Evolutionary conservation across 2,888 invertebrate genomes (phyloP).

Genomic region (Glyphotaelius pellucidus): DNA sequence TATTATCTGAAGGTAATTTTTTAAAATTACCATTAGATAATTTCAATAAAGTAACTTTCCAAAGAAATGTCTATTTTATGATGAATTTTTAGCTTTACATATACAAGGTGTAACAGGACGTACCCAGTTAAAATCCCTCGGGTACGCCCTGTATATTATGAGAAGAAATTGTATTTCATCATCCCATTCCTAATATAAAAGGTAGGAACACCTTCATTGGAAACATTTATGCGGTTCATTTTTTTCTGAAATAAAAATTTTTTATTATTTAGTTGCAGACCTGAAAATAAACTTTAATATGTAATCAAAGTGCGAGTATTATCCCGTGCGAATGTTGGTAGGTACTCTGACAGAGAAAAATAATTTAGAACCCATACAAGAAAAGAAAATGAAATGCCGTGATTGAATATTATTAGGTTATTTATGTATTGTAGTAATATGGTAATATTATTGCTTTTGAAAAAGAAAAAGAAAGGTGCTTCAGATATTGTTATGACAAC

Average conservation of each 20-base stretch:
- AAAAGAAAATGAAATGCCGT: not conserved
- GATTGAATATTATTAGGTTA: not conserved
- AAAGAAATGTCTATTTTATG: not conserved
- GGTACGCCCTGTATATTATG: not conserved
- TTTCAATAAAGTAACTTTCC: not conserved
- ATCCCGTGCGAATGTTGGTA: not conserved
- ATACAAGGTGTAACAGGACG: no score
- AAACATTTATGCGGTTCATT: not conserved
- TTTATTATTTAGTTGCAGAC: not conserved
- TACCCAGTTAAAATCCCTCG: no score
- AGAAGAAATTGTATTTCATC: not conserved
- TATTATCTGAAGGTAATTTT: not conserved
- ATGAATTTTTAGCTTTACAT: not conserved
- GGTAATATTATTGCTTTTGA: not conserved
- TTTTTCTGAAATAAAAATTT: not conserved
- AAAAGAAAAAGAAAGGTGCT: slow-evolving; percentile 17
- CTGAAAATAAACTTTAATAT: not conserved
- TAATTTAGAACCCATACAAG: not conserved
- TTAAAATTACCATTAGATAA: not conserved
- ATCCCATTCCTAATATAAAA: not conserved
- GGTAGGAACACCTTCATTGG: not conserved
- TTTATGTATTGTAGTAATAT: not conserved
- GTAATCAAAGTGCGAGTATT: not conserved
- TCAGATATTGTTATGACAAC: not conserved
- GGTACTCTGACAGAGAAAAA: slow-evolving; percentile 27